Conservation (phyloP, 2,888 invertebrate genomes). For the Limnephilus marmoratus region DNA sequence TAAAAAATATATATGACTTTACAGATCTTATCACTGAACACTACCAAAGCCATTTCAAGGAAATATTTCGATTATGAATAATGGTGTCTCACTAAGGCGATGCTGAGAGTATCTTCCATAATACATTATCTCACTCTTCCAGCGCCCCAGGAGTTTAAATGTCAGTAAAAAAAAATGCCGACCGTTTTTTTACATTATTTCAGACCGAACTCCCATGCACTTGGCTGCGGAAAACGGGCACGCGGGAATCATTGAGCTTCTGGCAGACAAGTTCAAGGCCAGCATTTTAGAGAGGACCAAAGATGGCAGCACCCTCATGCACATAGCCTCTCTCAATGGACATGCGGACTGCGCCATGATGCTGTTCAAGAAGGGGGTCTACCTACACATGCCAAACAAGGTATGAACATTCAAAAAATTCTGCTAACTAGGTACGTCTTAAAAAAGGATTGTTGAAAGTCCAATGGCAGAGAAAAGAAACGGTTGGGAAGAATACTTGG, state of each 20-base stretch:
- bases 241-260: constrained; percentile 94
- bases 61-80: not conserved
- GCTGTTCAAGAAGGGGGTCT: constrained; percentile 98
- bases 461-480: too few relatives aligned
- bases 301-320: constrained; percentile 99
- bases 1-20: too few relatives aligned
- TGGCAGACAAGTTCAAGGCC: constrained; percentile 98
- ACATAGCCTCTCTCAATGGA: constrained; percentile 97
- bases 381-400: constrained; percentile 99
- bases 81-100: too few relatives aligned
- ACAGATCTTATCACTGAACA: not conserved
- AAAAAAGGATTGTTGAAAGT: too few relatives aligned
- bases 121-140: not conserved
- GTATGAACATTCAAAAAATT: constrained; percentile 69
- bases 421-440: too few relatives aligned
- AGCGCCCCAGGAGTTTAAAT: not conserved
- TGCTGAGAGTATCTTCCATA: not conserved
- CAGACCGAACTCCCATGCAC: constrained; percentile 97
- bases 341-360: constrained; percentile 99
- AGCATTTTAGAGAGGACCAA: constrained; percentile 97
- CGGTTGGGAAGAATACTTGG: too few relatives aligned
- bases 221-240: constrained; percentile 98
- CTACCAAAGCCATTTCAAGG: not conserved
- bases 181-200: constrained; percentile 59
- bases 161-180: not conserved